Evolutionary conservation across 1,140 invertebrate species (phyloP).

Genomic region (Heliconius melpomene): DNA sequence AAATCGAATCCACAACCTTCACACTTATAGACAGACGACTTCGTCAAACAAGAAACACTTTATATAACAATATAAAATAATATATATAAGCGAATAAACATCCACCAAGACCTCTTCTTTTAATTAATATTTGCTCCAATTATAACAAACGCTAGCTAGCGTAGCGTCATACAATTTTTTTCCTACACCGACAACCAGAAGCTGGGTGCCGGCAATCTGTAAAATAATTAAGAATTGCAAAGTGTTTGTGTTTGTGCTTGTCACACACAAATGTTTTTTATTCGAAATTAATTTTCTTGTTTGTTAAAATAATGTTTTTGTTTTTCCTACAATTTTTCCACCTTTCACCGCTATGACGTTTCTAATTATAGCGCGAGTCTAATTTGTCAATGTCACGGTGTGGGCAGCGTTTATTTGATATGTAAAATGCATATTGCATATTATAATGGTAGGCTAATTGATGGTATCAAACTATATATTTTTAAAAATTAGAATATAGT

Average conservation of each 20-base stretch:
- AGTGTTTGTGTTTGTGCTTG: slow-evolving; percentile 22
- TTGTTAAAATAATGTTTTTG: not conserved
- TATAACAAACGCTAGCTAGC: slow-evolving; percentile 7
- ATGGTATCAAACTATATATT: not conserved
- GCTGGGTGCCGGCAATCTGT: not conserved
- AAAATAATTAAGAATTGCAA: slow-evolving; percentile 27
- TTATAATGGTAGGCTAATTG: not conserved
- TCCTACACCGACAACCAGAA: not conserved
- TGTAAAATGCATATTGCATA: not conserved
- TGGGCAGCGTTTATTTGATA: not conserved
- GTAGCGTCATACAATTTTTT: slow-evolving; percentile 9
- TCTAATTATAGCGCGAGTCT: not conserved
- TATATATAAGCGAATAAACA: not conserved
- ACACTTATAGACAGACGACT: too few relatives aligned
- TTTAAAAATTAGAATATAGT: not conserved
- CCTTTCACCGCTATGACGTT: not conserved
- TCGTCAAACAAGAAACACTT: too few relatives aligned
- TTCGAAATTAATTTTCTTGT: slow-evolving; percentile 14
- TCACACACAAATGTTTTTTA: slow-evolving; percentile 22
- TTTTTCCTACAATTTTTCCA: not conserved
- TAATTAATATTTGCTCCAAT: slow-evolving; percentile 12
- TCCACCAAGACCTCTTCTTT: not conserved
- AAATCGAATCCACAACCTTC: too few relatives aligned
- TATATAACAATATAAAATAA: too few relatives aligned
- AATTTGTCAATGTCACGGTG: slow-evolving; percentile 1